Conservation (phyloP, 2,888 invertebrate genomes). For the Oligia latruncula region DNA sequence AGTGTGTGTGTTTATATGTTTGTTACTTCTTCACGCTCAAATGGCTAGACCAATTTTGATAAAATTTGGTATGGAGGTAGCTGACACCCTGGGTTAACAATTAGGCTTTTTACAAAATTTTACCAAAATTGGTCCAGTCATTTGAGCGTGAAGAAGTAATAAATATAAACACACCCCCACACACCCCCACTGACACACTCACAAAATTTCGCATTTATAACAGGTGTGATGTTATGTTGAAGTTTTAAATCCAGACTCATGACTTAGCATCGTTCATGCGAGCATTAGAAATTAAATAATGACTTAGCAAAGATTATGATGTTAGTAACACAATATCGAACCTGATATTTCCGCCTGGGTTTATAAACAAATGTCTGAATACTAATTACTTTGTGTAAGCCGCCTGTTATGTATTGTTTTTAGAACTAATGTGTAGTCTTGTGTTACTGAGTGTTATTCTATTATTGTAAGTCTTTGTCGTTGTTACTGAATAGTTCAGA, state of each 20-base stretch:
- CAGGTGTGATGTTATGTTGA: no score
- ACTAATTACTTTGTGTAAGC: constrained; percentile 20
- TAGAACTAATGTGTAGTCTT: constrained; percentile 15
- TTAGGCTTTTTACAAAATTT: no score
- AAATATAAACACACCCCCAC: no score
- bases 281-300: background rate
- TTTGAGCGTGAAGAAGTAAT: no score
- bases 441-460: constrained; percentile 19
- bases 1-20: no score
- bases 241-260: background rate
- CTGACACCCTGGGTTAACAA: no score
- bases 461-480: background rate
- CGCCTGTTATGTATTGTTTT: constrained; percentile 17
- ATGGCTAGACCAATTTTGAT: no score
- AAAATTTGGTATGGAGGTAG: no score
- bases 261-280: background rate
- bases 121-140: no score
- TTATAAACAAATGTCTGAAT: constrained; percentile 16
- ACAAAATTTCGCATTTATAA: no score
- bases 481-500: background rate
- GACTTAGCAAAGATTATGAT: background rate
- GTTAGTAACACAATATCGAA: constrained; percentile 37
- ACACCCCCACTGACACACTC: no score
- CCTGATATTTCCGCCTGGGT: constrained; percentile 42
- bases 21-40: no score